Conservation (phyloP, 2,797 vertebrate species). For the Megaceryle alcyon region DNA sequence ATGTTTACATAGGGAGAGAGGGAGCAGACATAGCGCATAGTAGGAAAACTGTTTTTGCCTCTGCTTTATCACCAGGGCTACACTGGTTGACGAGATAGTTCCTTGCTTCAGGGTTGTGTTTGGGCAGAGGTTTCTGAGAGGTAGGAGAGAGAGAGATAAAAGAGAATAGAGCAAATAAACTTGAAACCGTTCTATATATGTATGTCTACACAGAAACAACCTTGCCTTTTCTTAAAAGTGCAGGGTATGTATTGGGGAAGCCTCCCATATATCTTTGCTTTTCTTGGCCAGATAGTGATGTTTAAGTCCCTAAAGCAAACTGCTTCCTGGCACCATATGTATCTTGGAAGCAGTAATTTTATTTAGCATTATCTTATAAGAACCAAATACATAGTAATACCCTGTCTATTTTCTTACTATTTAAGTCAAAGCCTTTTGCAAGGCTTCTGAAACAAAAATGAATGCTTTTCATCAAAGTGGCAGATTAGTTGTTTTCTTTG, state of each 20-base stretch:
- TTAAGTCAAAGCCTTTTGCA: background rate
- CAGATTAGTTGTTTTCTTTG: background rate
- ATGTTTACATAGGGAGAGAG: background rate
- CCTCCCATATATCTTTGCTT: background rate
- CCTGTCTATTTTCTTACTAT: background rate
- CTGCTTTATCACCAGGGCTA: background rate
- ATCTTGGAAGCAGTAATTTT: background rate
- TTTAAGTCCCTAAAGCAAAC: background rate
- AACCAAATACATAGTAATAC: background rate
- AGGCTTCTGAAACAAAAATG: background rate
- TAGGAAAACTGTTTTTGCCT: background rate
- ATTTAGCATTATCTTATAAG: background rate
- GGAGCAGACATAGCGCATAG: background rate
- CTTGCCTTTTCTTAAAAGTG: background rate
- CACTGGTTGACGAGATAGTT: accelerated
- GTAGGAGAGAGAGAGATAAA: background rate
- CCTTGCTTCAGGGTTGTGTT: background rate
- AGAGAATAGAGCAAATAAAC: background rate
- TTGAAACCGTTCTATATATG: background rate
- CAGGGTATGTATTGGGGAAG: background rate
- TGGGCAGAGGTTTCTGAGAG: background rate
- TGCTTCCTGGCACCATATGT: background rate
- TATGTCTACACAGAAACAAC: background rate
- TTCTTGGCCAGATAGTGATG: background rate
- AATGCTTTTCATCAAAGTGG: background rate